These are phyloP conservation scores for Monopterus albus DNA, from an alignment of 2,113 vertebrate genomes.

Conservation along the genomic window DNA sequence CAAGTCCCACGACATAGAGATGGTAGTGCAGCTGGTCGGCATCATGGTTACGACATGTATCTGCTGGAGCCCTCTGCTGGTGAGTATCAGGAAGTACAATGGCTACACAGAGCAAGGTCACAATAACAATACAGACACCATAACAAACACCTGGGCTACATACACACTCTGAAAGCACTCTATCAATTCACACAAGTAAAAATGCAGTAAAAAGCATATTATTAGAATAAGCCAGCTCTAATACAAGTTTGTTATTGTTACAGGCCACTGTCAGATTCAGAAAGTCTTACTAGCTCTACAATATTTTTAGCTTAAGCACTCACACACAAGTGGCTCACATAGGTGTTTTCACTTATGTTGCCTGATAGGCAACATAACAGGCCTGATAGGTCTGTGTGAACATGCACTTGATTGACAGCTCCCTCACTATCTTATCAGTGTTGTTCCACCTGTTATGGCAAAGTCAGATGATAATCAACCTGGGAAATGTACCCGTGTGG, in stretches of 20 bases:
- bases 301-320: no score
- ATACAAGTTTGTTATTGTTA: background rate
- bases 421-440: no score
- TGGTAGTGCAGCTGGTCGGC: slow-evolving; percentile 91
- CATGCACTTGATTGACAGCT: background rate
- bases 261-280: no score
- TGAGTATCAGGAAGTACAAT: slow-evolving; percentile 70
- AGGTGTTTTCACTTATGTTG: background rate
- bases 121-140: no score
- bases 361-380: no score
- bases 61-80: slow-evolving; percentile 93
- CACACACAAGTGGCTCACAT: background rate
- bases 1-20: slow-evolving; percentile 90
- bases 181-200: background rate
- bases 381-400: background rate
- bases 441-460: no score
- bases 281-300: background rate
- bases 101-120: background rate
- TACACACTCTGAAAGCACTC: background rate
- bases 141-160: no score
- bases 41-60: slow-evolving; percentile 91
- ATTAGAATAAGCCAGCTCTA: no score
- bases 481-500: no score
- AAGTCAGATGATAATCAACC: no score
- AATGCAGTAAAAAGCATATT: no score